phyloP scores from a whole-genome alignment of 2,113 vertebrate genomes.

The human region DNA sequence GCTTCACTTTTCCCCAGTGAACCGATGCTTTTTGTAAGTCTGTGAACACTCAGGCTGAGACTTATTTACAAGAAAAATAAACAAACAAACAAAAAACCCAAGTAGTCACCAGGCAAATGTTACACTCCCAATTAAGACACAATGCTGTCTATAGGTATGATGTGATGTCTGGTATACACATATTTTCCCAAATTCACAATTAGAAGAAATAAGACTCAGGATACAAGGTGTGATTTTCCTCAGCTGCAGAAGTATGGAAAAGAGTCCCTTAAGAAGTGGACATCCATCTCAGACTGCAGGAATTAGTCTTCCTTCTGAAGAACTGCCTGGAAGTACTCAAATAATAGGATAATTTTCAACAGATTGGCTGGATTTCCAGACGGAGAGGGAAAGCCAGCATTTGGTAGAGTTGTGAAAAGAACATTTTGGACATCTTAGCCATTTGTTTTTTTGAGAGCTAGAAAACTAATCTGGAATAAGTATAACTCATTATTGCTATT shows the following conservation, averaged over 20 bases:
- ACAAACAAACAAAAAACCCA: background rate
- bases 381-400: conserved; percentile 42
- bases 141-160: background rate
- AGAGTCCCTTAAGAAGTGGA: background rate
- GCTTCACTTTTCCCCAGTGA: background rate
- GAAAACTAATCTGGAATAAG: conserved; percentile 73
- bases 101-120: conserved; percentile 26
- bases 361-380: conserved; percentile 61
- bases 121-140: conserved; percentile 22
- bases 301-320: conserved; percentile 34
- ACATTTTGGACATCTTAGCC: conserved; percentile 65
- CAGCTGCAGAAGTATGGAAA: background rate
- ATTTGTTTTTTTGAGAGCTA: conserved; percentile 66
- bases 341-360: conserved; percentile 35
- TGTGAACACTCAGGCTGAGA: background rate
- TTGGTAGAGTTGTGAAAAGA: conserved; percentile 68
- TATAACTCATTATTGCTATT: conserved; percentile 67
- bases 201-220: conserved; percentile 13
- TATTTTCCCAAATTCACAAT: conserved; percentile 4
- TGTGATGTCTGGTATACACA: background rate
- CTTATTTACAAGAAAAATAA: conserved; percentile 14
- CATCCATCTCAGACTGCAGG: background rate
- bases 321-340: conserved; percentile 52
- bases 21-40: background rate
- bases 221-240: background rate